phyloP scores from a whole-genome alignment of 2,113 vertebrate genomes.

The Gymnogyps californianus region DNA sequence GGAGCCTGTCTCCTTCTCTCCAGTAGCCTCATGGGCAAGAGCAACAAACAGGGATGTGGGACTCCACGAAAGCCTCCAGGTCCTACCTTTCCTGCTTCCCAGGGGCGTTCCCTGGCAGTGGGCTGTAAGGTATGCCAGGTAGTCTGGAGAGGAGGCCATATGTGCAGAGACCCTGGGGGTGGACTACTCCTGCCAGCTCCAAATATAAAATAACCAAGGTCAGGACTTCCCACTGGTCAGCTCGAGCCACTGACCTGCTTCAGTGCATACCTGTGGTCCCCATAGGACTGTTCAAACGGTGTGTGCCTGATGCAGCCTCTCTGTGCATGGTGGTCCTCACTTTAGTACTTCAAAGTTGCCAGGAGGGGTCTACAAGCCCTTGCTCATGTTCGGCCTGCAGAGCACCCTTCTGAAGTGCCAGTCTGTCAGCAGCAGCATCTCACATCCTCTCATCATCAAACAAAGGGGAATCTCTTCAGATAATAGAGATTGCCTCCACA shows the following conservation, averaged over 20 bases:
- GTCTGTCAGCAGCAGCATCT: not conserved
- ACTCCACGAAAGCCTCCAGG: not conserved
- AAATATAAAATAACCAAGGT: not conserved
- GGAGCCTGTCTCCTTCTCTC: not conserved
- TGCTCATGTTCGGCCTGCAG: not conserved
- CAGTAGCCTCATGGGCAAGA: not conserved
- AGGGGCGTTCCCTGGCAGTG: not conserved
- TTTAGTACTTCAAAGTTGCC: not conserved
- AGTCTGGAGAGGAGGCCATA: not conserved
- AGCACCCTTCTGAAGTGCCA: slow-evolving; percentile 8
- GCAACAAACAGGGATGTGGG: not conserved
- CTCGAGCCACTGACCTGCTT: not conserved
- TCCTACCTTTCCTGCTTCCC: not conserved
- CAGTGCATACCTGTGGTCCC: not conserved
- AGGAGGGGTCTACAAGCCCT: not conserved
- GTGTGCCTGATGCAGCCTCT: not conserved
- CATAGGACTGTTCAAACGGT: not conserved
- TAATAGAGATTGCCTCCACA: not conserved
- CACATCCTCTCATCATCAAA: not conserved
- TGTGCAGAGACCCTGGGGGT: not conserved
- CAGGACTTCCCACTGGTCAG: not conserved
- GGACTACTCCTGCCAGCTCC: not conserved
- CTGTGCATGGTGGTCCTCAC: not conserved
- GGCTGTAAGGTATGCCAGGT: not conserved
- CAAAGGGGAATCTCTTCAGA: slow-evolving; percentile 14